Conservation (phyloP, 2,797 vertebrate species). For the Pseudotriccus pelzelni region DNA sequence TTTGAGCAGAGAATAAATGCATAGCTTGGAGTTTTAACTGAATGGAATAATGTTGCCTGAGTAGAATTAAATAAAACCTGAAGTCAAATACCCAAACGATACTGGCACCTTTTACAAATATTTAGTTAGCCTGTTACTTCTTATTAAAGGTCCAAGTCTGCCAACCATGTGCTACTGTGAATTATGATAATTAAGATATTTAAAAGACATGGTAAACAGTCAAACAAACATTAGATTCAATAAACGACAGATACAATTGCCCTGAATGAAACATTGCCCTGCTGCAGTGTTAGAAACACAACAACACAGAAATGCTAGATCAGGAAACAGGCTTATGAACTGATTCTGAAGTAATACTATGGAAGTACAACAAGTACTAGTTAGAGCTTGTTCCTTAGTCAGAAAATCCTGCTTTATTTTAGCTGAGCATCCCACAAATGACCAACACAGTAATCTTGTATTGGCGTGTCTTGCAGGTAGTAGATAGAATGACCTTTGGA, state of each 20-base stretch:
- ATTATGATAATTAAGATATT: neutral
- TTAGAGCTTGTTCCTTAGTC: neutral
- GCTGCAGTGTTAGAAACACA: neutral
- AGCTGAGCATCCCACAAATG: neutral
- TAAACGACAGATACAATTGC: neutral
- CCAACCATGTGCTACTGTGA: neutral
- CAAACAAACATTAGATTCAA: neutral
- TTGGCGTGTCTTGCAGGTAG: neutral
- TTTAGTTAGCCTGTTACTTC: neutral
- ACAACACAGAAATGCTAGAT: neutral
- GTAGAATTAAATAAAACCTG: neutral
- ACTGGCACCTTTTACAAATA: neutral
- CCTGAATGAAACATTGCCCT: neutral
- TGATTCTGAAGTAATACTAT: neutral
- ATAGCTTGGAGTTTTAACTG: neutral
- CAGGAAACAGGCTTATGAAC: neutral
- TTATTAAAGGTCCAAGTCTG: neutral
- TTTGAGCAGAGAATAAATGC: neutral
- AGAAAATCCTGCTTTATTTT: neutral
- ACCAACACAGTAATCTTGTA: neutral
- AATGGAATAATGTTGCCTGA: neutral
- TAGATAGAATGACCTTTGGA: neutral
- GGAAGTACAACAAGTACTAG: neutral
- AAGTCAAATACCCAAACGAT: neutral
- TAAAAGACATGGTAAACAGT: neutral